Evolutionary conservation across 2,113 vertebrate species (phyloP).

Genomic region (Psilopogon haemacephalus): DNA sequence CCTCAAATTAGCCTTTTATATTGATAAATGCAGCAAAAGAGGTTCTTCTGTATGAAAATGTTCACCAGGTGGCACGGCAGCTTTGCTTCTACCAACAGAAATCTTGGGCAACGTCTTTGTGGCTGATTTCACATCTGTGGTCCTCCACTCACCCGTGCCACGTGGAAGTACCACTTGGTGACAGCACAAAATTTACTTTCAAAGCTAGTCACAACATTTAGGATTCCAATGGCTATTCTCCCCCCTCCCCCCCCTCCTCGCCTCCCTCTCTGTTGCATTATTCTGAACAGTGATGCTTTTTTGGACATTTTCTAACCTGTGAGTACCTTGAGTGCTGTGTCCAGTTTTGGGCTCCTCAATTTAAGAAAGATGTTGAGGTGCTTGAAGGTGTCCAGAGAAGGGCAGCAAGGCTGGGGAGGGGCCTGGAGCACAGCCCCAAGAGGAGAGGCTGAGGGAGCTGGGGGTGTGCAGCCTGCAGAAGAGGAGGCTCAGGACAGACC

Average conservation of each 20-base stretch:
- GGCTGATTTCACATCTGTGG: background rate
- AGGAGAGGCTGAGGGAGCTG: no score
- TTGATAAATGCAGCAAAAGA: background rate
- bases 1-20: constrained; percentile 1
- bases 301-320: background rate
- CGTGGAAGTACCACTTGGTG: background rate
- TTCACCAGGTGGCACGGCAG: constrained; percentile 46
- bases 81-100: background rate
- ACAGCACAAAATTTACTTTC: background rate
- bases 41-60: background rate
- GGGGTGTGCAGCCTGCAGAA: no score
- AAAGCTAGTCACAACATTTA: background rate
- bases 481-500: no score
- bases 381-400: no score
- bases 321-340: no score
- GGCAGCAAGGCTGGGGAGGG: no score
- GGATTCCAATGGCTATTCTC: background rate
- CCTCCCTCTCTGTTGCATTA: background rate
- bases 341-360: no score
- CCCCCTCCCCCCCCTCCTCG: no score
- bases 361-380: no score
- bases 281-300: background rate
- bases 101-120: background rate
- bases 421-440: no score
- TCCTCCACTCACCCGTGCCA: background rate